Base-by-base conservation (phyloP, 2,113 vertebrate genomes). In the Oceanodroma tethys region DNA sequence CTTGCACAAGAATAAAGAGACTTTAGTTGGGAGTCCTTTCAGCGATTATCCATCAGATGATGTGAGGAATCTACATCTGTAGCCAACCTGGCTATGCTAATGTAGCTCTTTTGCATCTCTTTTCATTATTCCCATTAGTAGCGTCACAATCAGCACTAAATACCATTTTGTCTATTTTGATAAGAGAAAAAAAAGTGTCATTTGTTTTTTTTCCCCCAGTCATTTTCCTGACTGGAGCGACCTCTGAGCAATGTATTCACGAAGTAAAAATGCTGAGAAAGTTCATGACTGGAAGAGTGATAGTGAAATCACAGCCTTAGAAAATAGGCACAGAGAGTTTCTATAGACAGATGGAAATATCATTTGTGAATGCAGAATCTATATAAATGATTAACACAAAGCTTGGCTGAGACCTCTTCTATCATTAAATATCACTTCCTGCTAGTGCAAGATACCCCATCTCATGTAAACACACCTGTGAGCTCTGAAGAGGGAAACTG, bases 1-100 rank as follows among this genome's bases (percentile, higher is more conserved):
- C 36, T 95, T 96, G 83, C 83, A 91, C 68, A 93, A 89, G 73
- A 84, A 74, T 66, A 84, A 85, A 81, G 70, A 79, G 56, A 62
- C 16, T 88, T 63, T 12, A 80, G 25, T 73, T 73, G 82, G 47
- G 58, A 68, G 40, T 67, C 58, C 16, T 88, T 56, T 85, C 65
- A 93, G 30, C 11, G 53, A 27, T 60, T 76, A 47, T 55, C 45
- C 42, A 94, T 50, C 25, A 62, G 84, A 34, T 90, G 34, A 91
- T 91, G 50, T n/a, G 45, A 76, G 45, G 21, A 29, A 62, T 58
- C 60, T 81, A 58, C 29, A 60, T 62, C 53, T 80, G 42, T 34
- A 88, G 29, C 36, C 38, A 59, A 3, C 40, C 13, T 58, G 43
- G 9, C 6, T 73, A 19, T 76, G 60, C 11, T 79, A 66, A 78